These are phyloP conservation scores for Penaeus japonicus DNA, from an alignment of 1,140 invertebrate species.

Conservation along the genomic window DNA sequence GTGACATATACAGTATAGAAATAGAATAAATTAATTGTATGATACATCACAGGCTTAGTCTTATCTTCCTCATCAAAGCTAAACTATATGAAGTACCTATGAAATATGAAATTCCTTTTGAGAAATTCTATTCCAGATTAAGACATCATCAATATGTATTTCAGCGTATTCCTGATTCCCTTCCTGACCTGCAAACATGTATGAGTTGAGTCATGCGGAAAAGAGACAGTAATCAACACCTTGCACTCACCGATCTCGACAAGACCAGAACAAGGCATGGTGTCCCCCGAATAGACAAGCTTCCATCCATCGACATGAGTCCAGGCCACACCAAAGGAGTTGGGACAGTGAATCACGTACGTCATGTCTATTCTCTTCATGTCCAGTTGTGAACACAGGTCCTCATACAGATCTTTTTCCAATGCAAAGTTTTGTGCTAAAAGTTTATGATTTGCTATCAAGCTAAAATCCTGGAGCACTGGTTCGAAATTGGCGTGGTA, in stretches of 20 bases:
- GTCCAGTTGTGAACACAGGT: constrained; percentile 58
- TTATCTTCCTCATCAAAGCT: no score
- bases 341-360: constrained; percentile 80
- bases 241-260: constrained; percentile 74
- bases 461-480: constrained; percentile 70
- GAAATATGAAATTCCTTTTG: no score
- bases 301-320: constrained; percentile 72
- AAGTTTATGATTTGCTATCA: constrained; percentile 70
- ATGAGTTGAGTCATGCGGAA: no score
- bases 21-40: no score
- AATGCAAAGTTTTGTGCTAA: constrained; percentile 7
- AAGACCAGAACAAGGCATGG: constrained; percentile 83
- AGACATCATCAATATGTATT: no score
- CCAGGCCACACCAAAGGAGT: constrained; percentile 82
- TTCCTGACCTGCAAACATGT: not conserved
- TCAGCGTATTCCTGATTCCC: not conserved
- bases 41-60: no score
- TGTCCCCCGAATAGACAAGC: constrained; percentile 95
- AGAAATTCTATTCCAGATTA: no score
- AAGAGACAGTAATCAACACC: not conserved
- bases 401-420: not conserved
- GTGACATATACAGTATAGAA: not conserved
- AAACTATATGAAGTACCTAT: no score
- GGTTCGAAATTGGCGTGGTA: constrained; percentile 78
- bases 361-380: constrained; percentile 73